A percentile compares a stretch with the other conserved stretches of the same genome.
Evolutionary conservation across 2,113 vertebrate species (phyloP).

Genomic region (Poeciliopsis prolifica): DNA sequence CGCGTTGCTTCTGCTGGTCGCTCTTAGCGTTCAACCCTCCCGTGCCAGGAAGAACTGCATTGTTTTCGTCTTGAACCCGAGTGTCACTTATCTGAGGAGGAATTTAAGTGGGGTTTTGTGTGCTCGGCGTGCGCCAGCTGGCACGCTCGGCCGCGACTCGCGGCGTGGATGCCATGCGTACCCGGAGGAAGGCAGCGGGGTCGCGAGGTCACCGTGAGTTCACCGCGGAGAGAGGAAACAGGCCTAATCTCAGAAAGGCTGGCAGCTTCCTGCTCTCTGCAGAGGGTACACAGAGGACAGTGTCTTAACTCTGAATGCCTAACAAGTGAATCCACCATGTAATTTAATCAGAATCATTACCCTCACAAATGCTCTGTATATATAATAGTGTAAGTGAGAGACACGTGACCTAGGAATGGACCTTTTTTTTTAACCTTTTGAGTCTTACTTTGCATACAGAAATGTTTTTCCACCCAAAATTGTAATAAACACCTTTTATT

Average conservation of each 20-base stretch:
- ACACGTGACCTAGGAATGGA: slow-evolving; percentile 21
- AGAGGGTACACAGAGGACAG: slow-evolving; percentile 78
- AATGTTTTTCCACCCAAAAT: slow-evolving; percentile 3
- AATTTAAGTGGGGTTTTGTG: slow-evolving; percentile 58
- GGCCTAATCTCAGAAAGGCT: slow-evolving; percentile 81
- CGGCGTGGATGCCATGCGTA: slow-evolving; percentile 69
- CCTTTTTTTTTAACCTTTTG: slow-evolving; percentile 3
- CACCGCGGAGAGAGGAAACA: slow-evolving; percentile 77
- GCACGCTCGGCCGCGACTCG: slow-evolving; percentile 50
- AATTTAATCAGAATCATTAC: slow-evolving; percentile 77
- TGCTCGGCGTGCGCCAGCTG: slow-evolving; percentile 53
- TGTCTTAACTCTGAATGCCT: slow-evolving; percentile 66
- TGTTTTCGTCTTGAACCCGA: slow-evolving; percentile 76
- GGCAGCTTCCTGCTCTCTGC: slow-evolving; percentile 80
- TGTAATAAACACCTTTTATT: slow-evolving; percentile 7
- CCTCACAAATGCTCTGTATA: slow-evolving; percentile 55
- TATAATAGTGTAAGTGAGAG: slow-evolving; percentile 50
- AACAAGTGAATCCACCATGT: slow-evolving; percentile 57
- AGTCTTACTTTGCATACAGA: slow-evolving; percentile 31
- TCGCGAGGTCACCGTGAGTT: slow-evolving; percentile 73
- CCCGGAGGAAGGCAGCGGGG: slow-evolving; percentile 65
- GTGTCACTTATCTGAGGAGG: slow-evolving; percentile 63
- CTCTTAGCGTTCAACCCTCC: slow-evolving; percentile 69
- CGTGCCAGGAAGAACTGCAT: slow-evolving; percentile 75
- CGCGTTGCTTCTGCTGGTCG: slow-evolving; percentile 75